These are phyloP conservation scores for Chaetops frenatus DNA, from an alignment of 2,113 vertebrate genomes.

Conservation along the genomic window DNA sequence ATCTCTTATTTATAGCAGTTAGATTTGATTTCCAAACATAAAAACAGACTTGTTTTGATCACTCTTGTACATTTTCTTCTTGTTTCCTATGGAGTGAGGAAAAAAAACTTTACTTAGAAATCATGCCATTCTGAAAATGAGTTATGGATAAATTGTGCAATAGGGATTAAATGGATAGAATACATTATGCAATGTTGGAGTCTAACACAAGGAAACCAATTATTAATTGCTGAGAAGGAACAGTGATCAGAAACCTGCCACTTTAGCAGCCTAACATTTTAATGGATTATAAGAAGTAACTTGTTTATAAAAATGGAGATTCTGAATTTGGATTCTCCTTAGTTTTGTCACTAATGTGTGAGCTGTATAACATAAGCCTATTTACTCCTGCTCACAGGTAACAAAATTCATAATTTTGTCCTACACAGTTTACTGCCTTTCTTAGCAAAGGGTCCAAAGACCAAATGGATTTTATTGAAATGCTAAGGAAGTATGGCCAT, in stretches of 20 bases:
- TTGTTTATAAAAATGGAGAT: background rate
- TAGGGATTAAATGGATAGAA: background rate
- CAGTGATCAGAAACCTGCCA: background rate
- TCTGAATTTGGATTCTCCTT: background rate
- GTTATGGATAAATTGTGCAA: background rate
- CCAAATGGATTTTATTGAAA: background rate
- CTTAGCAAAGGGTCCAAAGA: background rate
- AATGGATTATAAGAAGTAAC: background rate
- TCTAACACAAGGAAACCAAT: background rate
- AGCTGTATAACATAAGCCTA: background rate
- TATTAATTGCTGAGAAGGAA: background rate
- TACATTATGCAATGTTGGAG: background rate
- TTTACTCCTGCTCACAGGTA: background rate
- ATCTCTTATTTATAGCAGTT: background rate
- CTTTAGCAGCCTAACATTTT: background rate
- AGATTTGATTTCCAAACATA: background rate
- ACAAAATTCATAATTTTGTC: background rate
- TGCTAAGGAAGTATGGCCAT: background rate
- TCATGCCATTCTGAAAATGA: background rate
- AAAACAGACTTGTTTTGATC: background rate
- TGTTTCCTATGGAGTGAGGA: accelerated
- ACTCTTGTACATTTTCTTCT: background rate
- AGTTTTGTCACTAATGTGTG: background rate
- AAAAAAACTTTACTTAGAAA: background rate
- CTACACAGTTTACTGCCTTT: background rate